These are phyloP conservation scores for Vanessa cardui DNA, from an alignment of 2,888 invertebrate species.

Conservation along the genomic window DNA sequence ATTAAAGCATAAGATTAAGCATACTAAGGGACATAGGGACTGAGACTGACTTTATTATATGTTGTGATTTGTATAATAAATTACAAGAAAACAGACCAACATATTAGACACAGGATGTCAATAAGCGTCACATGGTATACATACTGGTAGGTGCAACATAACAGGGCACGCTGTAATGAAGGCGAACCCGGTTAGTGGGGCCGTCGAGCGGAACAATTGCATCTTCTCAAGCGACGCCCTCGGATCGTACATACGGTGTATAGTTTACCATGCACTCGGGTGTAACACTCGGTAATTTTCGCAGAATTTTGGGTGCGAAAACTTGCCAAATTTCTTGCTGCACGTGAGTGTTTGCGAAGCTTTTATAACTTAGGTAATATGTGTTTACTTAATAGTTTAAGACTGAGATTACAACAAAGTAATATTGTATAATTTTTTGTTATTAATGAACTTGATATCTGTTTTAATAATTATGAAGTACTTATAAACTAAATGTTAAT, in stretches of 20 bases:
- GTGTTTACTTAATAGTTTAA: constrained; percentile 23
- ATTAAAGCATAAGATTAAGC: too few relatives aligned
- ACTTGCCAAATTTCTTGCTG: constrained; percentile 32
- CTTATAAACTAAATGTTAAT: neutral
- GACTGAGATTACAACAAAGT: constrained; percentile 23
- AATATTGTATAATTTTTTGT: constrained; percentile 6
- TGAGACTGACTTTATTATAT: too few relatives aligned
- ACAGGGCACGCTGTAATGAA: constrained; percentile 58
- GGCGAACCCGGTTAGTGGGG: constrained; percentile 79
- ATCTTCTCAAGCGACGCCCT: constrained; percentile 61
- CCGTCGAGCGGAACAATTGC: constrained; percentile 81
- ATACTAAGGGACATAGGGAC: too few relatives aligned
- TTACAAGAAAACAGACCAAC: constrained; percentile 5
- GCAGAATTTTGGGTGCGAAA: constrained; percentile 34
- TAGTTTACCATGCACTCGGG: constrained; percentile 39
- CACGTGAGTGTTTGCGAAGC: constrained; percentile 26
- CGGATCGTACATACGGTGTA: constrained; percentile 18
- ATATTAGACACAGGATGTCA: constrained; percentile 19
- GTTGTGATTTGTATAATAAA: too few relatives aligned
- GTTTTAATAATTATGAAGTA: neutral
- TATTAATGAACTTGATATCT: constrained; percentile 3
- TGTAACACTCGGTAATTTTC: constrained; percentile 34
- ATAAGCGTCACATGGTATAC: constrained; percentile 26
- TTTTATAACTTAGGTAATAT: constrained; percentile 29
- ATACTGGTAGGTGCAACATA: constrained; percentile 36